phyloP scores from a whole-genome alignment of 2,797 vertebrate genomes.

The Halcyon leucocephala region DNA sequence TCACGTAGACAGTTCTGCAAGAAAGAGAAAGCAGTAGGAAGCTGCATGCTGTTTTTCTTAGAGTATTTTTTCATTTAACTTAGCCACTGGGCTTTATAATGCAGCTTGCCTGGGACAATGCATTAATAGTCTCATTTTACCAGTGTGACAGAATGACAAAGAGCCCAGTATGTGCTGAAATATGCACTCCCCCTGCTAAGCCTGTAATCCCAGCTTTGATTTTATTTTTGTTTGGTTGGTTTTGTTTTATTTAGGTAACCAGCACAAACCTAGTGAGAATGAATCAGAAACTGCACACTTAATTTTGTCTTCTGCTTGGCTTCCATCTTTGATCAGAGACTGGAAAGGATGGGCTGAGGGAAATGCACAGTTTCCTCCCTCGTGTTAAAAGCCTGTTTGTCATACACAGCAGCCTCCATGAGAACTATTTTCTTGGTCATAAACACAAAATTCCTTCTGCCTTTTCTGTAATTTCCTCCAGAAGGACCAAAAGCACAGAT shows the following conservation, averaged over 20 bases:
- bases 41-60: neutral
- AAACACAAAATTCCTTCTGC: neutral
- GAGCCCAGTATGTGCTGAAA: slow-evolving; percentile 59
- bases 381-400: neutral
- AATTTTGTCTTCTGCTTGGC: slow-evolving; percentile 18
- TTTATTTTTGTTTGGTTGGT: neutral
- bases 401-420: neutral
- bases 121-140: slow-evolving; percentile 61
- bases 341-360: neutral
- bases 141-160: slow-evolving; percentile 60
- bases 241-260: neutral
- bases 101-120: slow-evolving; percentile 33
- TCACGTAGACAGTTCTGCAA: neutral
- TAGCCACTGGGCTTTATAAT: slow-evolving; percentile 41
- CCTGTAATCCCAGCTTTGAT: slow-evolving; percentile 52
- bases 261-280: slow-evolving; percentile 34
- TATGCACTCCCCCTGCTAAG: slow-evolving; percentile 52
- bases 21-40: neutral
- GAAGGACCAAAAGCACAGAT: neutral
- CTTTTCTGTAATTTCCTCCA: neutral
- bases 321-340: slow-evolving; percentile 47
- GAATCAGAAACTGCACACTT: neutral
- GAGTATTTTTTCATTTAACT: slow-evolving; percentile 37
- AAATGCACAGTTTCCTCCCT: neutral
- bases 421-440: neutral